Evolutionary conservation across 2,888 invertebrate species (phyloP).

Genomic region (Unio pictorum): DNA sequence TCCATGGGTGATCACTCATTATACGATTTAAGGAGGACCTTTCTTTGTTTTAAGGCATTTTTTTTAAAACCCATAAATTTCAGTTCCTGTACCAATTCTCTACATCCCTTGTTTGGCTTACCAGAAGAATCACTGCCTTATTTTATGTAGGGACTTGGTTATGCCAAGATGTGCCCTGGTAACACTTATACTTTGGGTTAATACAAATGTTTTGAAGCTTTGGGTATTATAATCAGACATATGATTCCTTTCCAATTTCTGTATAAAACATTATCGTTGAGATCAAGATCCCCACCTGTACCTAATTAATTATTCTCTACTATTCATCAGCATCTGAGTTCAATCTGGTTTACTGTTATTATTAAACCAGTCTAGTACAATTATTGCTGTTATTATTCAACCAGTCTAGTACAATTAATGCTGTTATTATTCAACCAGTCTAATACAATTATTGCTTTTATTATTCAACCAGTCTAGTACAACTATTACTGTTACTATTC

Average conservation of each 20-base stretch:
- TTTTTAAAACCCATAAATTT: too few relatives aligned
- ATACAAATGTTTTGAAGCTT: background rate
- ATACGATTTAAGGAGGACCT: background rate
- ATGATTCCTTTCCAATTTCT: slow-evolving; percentile 4
- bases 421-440: too few relatives aligned
- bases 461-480: too few relatives aligned
- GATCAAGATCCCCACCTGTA: background rate
- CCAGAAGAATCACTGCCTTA: background rate
- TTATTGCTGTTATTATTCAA: too few relatives aligned
- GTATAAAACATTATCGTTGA: slow-evolving; percentile 1
- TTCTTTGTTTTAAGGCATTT: background rate
- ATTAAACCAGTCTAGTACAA: background rate
- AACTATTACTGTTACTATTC: too few relatives aligned
- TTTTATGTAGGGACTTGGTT: background rate
- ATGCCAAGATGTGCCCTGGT: slow-evolving; percentile 4
- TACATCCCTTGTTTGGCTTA: background rate
- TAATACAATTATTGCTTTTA: too few relatives aligned
- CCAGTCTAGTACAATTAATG: too few relatives aligned
- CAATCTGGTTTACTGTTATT: slow-evolving; percentile 2
- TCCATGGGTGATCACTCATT: slow-evolving; percentile 4
- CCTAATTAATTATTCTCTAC: too few relatives aligned
- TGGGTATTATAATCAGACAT: background rate
- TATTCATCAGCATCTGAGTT: background rate
- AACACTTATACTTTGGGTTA: slow-evolving; percentile 1
- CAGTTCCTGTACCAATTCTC: too few relatives aligned